Base-by-base conservation (phyloP, 1,140 invertebrate species). In the Psilanteris sp. region DNA sequence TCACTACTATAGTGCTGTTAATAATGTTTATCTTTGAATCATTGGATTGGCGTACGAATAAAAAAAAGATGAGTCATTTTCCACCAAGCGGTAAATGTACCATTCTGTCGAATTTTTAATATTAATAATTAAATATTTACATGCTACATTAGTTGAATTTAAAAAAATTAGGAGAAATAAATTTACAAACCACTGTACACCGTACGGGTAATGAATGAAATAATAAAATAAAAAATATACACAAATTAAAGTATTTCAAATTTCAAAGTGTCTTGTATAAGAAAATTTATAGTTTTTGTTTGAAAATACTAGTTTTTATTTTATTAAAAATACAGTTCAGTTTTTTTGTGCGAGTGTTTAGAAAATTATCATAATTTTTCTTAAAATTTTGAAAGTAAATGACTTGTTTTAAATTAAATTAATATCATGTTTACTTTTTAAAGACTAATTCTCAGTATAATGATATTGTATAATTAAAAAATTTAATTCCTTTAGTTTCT, bases 21-120 rank as follows among this genome's bases (percentile, higher is more conserved):
- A 55, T 43, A 34, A 70, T 52, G 37, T 66, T 48, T 26, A 46
- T n/a, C 55, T 52, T 46, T 32, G 22, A 44, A 39, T 18, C 22
- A 48, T 43, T 34, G 41, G 32, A 31, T 27, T 26, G 48, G 11
- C 29, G 44, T 39, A 27, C 4, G 13, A 66, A 36, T 32, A 18
- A 54, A 29, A 48, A 32, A 61, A 20, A 20, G 18, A 41, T 29
- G 43, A 18, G 20, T 18, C 29, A 15, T 39, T 77, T 72, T 44
- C 26, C 79, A 79, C 77, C 79, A 79, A 87, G 81, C 79, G 85
- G 78, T 82, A 73, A 79, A 86, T 68, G 83, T 87, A 87, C 84
- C 84, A 87, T 87, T 87, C 83, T 86, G 84, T 86, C 86, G 83
- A 81, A 84, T 78, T 82, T 83, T 84, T 85, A 83, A 75, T 68